Evolutionary conservation across 2,888 invertebrate genomes (phyloP).

Genomic region (Limnephilus lunatus): DNA sequence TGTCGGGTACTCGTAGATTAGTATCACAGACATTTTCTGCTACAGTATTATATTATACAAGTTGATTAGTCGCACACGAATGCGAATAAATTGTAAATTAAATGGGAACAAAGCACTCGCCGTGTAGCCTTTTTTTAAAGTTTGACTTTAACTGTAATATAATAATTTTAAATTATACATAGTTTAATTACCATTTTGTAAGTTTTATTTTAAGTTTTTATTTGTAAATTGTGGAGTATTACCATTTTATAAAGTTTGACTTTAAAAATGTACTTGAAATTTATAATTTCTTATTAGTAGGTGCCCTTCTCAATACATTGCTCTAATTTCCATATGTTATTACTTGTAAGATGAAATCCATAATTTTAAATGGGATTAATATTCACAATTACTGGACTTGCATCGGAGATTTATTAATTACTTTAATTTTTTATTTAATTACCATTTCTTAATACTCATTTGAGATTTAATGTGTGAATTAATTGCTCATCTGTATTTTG

Average conservation of each 20-base stretch:
- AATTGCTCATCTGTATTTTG: not conserved
- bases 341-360: slow-evolving; percentile 3
- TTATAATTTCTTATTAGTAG: not conserved
- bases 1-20: not conserved
- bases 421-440: not conserved
- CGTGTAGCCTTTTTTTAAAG: slow-evolving; percentile 39
- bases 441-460: not conserved
- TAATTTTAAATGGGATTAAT: no score
- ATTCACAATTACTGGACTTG: not conserved
- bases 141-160: not conserved
- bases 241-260: not conserved
- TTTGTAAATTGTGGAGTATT: not conserved
- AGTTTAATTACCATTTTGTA: not conserved
- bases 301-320: not conserved
- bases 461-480: not conserved
- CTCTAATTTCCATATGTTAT: not conserved
- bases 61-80: not conserved
- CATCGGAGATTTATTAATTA: not conserved
- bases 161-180: not conserved
- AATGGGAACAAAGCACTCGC: slow-evolving; percentile 49
- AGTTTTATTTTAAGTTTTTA: not conserved
- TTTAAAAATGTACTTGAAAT: not conserved
- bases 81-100: slow-evolving; percentile 32
- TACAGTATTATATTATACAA: slow-evolving; percentile 31
- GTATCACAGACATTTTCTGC: slow-evolving; percentile 38